Evolutionary conservation across 2,888 invertebrate species (phyloP), one percentile per base, ranked within the genome.

Genomic region (Ormyrus nitidulus): DNA sequence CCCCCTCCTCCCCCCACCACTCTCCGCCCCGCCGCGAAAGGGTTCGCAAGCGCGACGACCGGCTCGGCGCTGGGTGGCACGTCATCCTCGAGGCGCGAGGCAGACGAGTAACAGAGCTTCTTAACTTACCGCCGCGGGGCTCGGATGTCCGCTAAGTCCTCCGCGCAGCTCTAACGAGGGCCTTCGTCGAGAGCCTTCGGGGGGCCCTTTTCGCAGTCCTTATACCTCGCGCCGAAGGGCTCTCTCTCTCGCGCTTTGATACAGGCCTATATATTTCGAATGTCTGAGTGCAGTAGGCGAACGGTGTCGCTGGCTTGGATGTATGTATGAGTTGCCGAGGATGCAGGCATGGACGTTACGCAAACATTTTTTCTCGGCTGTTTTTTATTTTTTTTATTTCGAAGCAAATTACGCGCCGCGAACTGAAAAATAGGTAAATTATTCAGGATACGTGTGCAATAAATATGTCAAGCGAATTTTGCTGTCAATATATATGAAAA

Each of bases 141-240:
- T 87, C 87, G 86, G 86, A 86, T 87, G 84, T 85, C 73, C 86
- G 84, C 75, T 84, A 86, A 86, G 85, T 84, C 86, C 34, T 34
- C 34, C 34, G 34, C 34, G 34, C 84, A 79, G 84, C 85, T 65
- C 85, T 84, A 86, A 87, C 86, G 84, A 86, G 85, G 81, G 64
- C 81, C 81, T 81, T 72, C 79, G 56, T 81, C 79, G 80, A 79
- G 19, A 34, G 11, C 51, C 62, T 7, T 5, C 70, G 34, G 34
- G 34, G 34, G 34, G 6, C 74, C 70, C 62, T 56, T 70, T 82
- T 79, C 71, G 56, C 58, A 11, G 46, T 58, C 44, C 65, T 13
- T 19, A 0, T 11, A 0, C 19, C 49, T 7, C 13, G 5, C 49
- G 7, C n/a, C n/a, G 8, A 44, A 51, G 13, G 11, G 11, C 11